Conservation (phyloP, 2,113 vertebrate species). For the Cettia cetti region DNA sequence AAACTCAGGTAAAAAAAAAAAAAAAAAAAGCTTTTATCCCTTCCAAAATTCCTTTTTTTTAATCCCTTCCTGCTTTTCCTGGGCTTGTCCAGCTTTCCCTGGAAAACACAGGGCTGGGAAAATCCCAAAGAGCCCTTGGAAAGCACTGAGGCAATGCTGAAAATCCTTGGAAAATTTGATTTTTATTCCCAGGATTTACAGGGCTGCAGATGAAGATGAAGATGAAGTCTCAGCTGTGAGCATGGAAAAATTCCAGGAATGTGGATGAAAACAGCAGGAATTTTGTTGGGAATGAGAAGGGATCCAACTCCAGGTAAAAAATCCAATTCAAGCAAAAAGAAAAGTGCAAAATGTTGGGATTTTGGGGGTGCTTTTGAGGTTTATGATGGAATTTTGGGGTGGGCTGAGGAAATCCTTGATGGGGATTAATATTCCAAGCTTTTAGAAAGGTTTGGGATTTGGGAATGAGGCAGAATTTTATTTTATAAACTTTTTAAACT, state of each 20-base stretch:
- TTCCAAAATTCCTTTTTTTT: fast-evolving
- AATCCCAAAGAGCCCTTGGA: fast-evolving
- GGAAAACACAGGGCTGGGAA: not conserved
- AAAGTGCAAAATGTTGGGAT: not conserved
- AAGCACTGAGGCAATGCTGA: not conserved
- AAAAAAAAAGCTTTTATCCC: fast-evolving
- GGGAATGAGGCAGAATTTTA: not conserved
- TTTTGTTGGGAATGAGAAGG: fast-evolving
- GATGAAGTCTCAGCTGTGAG: not conserved
- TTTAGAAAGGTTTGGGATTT: fast-evolving
- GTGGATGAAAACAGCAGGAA: not conserved
- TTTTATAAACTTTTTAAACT: not conserved
- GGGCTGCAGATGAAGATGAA: not conserved
- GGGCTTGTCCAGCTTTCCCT: not conserved
- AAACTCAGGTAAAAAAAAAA: not conserved
- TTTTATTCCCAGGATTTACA: not conserved
- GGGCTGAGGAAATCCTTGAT: not conserved
- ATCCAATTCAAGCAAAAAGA: fast-evolving
- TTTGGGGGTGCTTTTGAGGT: not conserved
- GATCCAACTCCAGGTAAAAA: not conserved
- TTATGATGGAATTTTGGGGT: fast-evolving
- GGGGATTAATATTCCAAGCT: fast-evolving
- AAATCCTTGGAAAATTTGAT: not conserved
- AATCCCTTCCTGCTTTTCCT: fast-evolving
- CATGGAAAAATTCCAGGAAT: not conserved